Evolutionary conservation across 2,113 vertebrate genomes (phyloP), one percentile per base, ranked within the genome.

Genomic region (Protomyctophum bolini): DNA sequence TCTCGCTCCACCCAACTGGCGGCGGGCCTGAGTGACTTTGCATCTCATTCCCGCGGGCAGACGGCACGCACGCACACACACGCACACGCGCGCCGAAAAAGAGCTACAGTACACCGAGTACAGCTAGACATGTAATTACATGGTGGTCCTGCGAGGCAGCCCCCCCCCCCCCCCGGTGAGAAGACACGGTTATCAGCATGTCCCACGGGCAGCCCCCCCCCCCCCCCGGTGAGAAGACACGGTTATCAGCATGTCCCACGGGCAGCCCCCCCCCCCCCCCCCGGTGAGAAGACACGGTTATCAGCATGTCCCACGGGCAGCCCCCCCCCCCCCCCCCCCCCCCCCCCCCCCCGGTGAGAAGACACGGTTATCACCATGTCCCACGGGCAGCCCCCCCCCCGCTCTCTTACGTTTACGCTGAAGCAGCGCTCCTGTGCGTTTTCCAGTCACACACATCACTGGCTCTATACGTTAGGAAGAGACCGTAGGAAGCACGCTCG

Each of bases 141-240:
- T 82, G 83, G 75, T 63, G 74, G 68, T 85, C 79, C 63, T 73
- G 76, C 83, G 80, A 87, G 58, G 61, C 76, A 63, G 68, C 62
- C 72, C 66, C n/a, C n/a, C n/a, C n/a, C n/a, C n/a, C n/a, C n/a
- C n/a, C n/a, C 10, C 7, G 49, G 49, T 57, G 70, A 72, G 75
- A 58, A 79, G 63, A 72, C 54, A 66, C 73, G 74, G 63, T 81
- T 83, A 73, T 85, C 80, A 68, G 81, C 14, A 2, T 74, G 45
- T 78, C 74, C 60, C 68, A 9, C 62, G 6, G 62, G 51, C 71
- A 33, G 60, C 68, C n/a, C 66, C 8, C 57, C 52, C 62, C 51
- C 72, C 63, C n/a, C n/a, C n/a, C 10, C 7, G 49, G 49, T 57
- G 70, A 72, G 75, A 58, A 79, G 63, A 72, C 54, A 66, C 73